Base-by-base conservation (phyloP, 2,113 vertebrate genomes). In the Siniperca chuatsi region DNA sequence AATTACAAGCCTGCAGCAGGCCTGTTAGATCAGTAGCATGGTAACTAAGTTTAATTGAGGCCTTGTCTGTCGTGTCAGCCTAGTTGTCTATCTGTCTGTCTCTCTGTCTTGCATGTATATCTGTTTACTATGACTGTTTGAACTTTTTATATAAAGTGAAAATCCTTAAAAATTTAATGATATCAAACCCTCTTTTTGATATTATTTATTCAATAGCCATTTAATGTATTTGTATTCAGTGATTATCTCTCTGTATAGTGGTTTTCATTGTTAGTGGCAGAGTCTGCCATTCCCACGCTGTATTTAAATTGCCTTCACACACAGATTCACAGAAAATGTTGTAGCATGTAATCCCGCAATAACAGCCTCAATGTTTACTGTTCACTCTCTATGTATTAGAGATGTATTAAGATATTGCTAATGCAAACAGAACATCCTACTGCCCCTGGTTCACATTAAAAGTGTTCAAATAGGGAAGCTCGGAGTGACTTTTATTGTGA, bases 1-100 rank as follows among this genome's bases (percentile, higher is more conserved):
- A 91, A 92, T 85, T 81, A 85, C 7, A 2, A 85, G 92, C 87
- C 87, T 52, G 50, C 78, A 78, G 83, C 68, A 83, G 84, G 89
- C 50, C 66, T 75, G 61, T 85, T 82, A 60, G 72, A 84, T 91
- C 71, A 80, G 48, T 52, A 42, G 74, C 79, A 85, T 75, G 73
- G 87, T 58, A 81, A 86, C 73, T 37, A 71, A 50, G 70, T 87
- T 87, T 83, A 87, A 89, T n/a, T 81, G 75, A 78, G 46, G 79
- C 55, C 15, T 64, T 61, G 54, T 67, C 65, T 79, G 65, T 84
- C 35, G 15, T 69, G 60, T n/a, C 62, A 69, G 58, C 66, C 48
- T 54, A 37, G 61, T 35, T 35, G 9, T 73, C 75, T 42, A 42
- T 46, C n/a, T 75, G 13, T 44, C 35, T 83, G 18, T 66, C 20